Evolutionary conservation across 2,888 invertebrate genomes (phyloP).

Genomic region (Crepidodera aurea): DNA sequence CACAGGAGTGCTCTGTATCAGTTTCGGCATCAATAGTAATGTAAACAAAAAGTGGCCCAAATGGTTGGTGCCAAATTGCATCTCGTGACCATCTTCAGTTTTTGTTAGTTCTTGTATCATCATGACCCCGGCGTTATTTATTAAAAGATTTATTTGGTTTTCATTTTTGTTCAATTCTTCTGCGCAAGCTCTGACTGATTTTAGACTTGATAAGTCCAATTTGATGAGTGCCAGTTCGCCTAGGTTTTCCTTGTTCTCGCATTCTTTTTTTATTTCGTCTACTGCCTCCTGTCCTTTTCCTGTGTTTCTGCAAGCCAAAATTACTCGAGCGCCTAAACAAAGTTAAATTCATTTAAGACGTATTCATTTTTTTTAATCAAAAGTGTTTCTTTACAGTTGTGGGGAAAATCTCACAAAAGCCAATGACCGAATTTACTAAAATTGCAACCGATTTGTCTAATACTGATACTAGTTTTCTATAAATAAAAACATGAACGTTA

Average conservation of each 20-base stretch:
- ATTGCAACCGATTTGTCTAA: too few species aligned
- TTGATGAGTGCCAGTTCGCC: conserved; percentile 62
- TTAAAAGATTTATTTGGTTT: conserved; percentile 17
- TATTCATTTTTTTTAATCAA: too few species aligned
- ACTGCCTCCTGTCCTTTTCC: conserved; percentile 66
- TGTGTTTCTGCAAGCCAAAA: conserved; percentile 67
- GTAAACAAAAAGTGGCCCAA: conserved; percentile 62
- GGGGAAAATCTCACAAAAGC: too few species aligned
- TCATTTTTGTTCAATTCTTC: conserved; percentile 13
- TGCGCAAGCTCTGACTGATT: conserved; percentile 26
- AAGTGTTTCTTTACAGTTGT: too few species aligned
- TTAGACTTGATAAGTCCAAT: conserved; percentile 30
- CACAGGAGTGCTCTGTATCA: conserved; percentile 65
- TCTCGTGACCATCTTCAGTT: conserved; percentile 73
- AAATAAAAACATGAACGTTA: too few species aligned
- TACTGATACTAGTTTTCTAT: too few species aligned
- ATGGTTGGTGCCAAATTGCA: conserved; percentile 74
- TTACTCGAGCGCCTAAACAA: conserved; percentile 63
- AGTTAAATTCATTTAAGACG: too few species aligned
- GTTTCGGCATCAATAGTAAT: conserved; percentile 59
- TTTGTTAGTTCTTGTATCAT: conserved; percentile 70
- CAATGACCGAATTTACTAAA: too few species aligned
- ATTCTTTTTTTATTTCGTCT: conserved; percentile 61
- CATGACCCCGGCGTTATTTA: conserved; percentile 77
- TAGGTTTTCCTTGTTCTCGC: conserved; percentile 53